These are phyloP conservation scores for Odontomyia ornata DNA, from an alignment of 2,888 invertebrate genomes.

Conservation along the genomic window DNA sequence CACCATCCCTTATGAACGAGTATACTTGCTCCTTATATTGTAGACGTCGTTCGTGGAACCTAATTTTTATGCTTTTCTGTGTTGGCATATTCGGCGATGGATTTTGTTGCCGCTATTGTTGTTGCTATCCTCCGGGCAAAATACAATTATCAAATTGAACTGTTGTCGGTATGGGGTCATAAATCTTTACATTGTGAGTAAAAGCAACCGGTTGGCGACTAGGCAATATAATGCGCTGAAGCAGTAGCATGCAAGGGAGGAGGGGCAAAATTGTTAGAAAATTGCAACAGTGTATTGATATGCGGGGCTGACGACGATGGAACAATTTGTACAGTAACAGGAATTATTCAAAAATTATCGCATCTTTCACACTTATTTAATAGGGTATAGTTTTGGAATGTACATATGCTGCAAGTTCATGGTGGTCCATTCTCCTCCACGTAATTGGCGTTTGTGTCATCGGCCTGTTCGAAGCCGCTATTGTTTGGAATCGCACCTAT, in stretches of 20 bases:
- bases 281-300: no score
- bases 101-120: no score
- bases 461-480: conserved; percentile 16
- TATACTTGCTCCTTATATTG: no score
- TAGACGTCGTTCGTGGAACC: no score
- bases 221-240: not conserved
- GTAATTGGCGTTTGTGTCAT: conserved; percentile 26
- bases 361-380: conserved; percentile 93
- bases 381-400: conserved; percentile 92
- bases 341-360: conserved; percentile 86
- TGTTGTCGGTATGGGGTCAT: no score
- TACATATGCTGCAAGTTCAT: conserved; percentile 93
- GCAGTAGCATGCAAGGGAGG: not conserved
- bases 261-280: not conserved
- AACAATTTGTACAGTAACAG: no score
- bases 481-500: not conserved
- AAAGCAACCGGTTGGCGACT: not conserved
- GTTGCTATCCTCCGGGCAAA: no score
- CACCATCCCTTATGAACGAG: no score
- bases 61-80: no score
- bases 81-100: no score
- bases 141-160: no score
- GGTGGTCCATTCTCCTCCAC: conserved; percentile 67
- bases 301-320: no score
- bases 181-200: not conserved